Conservation (phyloP, 2,113 vertebrate species). For the Lophochroa leadbeateri region DNA sequence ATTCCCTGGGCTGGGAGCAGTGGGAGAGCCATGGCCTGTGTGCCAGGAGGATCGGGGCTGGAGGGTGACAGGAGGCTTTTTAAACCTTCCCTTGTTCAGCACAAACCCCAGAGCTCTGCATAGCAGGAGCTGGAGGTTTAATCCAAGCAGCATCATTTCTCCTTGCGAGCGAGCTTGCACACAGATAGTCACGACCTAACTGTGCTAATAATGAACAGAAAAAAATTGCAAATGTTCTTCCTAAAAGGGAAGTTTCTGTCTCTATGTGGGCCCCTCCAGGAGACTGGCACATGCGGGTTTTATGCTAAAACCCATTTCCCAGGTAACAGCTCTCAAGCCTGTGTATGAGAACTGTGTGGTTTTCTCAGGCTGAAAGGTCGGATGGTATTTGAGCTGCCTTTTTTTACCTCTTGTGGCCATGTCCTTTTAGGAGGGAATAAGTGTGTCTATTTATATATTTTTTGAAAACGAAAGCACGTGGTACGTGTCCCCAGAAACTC, state of each 20-base stretch:
- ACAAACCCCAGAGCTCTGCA: background rate
- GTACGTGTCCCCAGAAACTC: background rate
- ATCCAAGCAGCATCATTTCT: background rate
- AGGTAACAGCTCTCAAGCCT: constrained; percentile 30
- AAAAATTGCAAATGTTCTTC: background rate
- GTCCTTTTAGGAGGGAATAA: constrained; percentile 41
- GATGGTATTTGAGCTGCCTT: background rate
- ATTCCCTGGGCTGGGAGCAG: background rate
- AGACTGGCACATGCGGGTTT: background rate
- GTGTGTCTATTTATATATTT: constrained; percentile 45
- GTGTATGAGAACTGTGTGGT: constrained; percentile 9
- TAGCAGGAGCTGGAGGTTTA: background rate
- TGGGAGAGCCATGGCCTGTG: fast-evolving
- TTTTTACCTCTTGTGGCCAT: background rate
- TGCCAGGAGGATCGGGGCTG: fast-evolving
- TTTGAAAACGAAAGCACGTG: constrained; percentile 48
- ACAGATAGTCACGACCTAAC: constrained; percentile 6
- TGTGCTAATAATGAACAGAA: background rate
- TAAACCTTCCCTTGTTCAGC: background rate
- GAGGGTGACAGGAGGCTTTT: background rate
- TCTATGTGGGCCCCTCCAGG: constrained; percentile 6
- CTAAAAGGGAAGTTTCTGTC: constrained; percentile 56
- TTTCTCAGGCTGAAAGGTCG: constrained; percentile 48
- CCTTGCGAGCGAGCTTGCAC: background rate
- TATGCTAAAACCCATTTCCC: constrained; percentile 38